These are phyloP conservation scores for Anoplolepis gracilipes DNA, from an alignment of 1,140 invertebrate genomes.

Conservation along the genomic window DNA sequence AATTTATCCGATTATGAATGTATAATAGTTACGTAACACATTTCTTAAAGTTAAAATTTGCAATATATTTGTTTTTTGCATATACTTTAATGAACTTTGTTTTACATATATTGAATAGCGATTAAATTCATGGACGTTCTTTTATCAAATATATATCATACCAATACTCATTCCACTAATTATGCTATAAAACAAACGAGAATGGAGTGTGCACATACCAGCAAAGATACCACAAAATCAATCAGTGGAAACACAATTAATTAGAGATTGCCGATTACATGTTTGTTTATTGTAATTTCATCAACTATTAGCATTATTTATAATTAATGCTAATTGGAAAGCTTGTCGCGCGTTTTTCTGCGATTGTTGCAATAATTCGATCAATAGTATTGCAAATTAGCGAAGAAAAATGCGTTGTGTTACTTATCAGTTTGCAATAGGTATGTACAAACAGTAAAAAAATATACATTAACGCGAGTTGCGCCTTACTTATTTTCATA, in stretches of 20 bases:
- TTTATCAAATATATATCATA: background rate
- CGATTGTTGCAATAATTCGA: background rate
- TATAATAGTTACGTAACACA: background rate
- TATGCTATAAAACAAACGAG: slow-evolving; percentile 9
- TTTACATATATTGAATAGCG: background rate
- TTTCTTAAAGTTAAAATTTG: background rate
- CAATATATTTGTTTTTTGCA: background rate
- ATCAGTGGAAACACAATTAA: slow-evolving; percentile 64
- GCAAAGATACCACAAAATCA: slow-evolving; percentile 42
- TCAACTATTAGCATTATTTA: slow-evolving; percentile 52
- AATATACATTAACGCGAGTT: background rate
- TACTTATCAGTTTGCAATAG: slow-evolving; percentile 1
- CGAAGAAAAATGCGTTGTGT: slow-evolving; percentile 6
- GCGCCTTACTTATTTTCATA: background rate
- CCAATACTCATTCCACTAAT: slow-evolving; percentile 32
- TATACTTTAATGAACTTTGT: background rate
- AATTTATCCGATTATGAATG: background rate
- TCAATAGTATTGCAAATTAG: background rate
- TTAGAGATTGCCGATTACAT: slow-evolving; percentile 61
- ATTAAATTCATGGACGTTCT: background rate
- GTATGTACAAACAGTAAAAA: background rate
- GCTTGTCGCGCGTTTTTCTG: slow-evolving; percentile 14
- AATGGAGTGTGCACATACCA: background rate
- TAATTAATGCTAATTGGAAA: slow-evolving; percentile 51
- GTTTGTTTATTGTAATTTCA: slow-evolving; percentile 39